Conservation (phyloP, 1,140 invertebrate species). For the Oedothorax gibbosus region DNA sequence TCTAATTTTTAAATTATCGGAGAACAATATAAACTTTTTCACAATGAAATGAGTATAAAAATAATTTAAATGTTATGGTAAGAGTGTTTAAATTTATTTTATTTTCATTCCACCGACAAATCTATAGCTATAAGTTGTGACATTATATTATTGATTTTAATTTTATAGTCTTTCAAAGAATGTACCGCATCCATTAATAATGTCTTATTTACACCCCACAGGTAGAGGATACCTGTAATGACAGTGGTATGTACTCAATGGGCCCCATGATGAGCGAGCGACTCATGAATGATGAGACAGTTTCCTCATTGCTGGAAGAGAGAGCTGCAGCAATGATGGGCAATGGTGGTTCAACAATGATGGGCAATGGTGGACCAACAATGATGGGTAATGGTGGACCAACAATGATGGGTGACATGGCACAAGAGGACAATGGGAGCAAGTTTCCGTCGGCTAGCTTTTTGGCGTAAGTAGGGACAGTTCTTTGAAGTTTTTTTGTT, state of each 20-base stretch:
- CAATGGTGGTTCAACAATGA: background rate
- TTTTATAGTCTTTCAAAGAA: too few relatives aligned
- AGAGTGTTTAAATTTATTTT: too few relatives aligned
- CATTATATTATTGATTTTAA: too few relatives aligned
- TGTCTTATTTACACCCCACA: background rate
- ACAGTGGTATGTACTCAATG: conserved; percentile 30
- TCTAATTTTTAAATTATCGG: too few relatives aligned
- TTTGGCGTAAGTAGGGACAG: background rate
- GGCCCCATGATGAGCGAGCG: conserved; percentile 24
- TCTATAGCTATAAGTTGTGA: too few relatives aligned
- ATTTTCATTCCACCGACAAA: too few relatives aligned
- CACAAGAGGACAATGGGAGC: background rate
- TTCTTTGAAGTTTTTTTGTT: background rate
- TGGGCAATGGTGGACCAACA: background rate
- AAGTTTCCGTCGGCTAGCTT: background rate
- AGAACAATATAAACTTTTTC: too few relatives aligned
- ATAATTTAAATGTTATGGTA: too few relatives aligned
- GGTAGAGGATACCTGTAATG: conserved; percentile 30
- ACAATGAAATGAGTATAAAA: too few relatives aligned
- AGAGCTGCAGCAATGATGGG: background rate
- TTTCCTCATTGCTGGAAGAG: conserved; percentile 4
- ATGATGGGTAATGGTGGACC: background rate
- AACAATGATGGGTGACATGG: too few relatives aligned
- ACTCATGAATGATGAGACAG: conserved; percentile 28
- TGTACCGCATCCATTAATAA: too few relatives aligned